phyloP scores from a whole-genome alignment of 2,888 invertebrate genomes.

The Harpalus rufipes region DNA sequence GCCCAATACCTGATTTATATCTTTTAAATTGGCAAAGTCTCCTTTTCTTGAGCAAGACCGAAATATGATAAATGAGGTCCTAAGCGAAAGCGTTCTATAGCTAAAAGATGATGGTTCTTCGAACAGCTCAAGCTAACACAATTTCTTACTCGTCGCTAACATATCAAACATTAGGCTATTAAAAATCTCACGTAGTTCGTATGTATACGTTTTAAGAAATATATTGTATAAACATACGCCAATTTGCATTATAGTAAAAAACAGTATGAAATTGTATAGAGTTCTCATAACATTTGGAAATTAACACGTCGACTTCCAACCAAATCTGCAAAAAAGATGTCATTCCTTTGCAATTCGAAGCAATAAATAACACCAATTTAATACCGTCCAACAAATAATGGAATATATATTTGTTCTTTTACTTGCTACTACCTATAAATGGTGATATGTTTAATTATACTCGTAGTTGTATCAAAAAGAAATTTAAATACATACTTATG shows the following conservation, averaged over 20 bases:
- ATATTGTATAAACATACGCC: conserved; percentile 67
- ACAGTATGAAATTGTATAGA: conserved; percentile 67
- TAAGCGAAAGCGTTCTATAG: conserved; percentile 65
- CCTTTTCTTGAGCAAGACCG: conserved; percentile 15
- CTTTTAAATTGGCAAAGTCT: background rate
- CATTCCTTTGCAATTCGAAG: background rate
- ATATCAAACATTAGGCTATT: conserved; percentile 67
- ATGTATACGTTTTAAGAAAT: conserved; percentile 67
- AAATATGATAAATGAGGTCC: conserved; percentile 47
- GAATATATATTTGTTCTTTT: too few relatives aligned
- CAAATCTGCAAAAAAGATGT: background rate
- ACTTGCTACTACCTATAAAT: too few relatives aligned
- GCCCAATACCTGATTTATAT: background rate
- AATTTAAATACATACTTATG: too few relatives aligned
- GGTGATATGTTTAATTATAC: too few relatives aligned
- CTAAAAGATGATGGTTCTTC: conserved; percentile 62
- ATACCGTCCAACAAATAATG: too few relatives aligned
- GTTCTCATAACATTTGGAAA: conserved; percentile 63
- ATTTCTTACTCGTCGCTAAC: conserved; percentile 59
- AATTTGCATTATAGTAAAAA: conserved; percentile 66
- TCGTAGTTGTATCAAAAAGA: too few relatives aligned
- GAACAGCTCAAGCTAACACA: conserved; percentile 59
- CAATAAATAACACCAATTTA: too few relatives aligned
- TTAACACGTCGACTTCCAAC: conserved; percentile 8
- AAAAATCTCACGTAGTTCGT: conserved; percentile 66